Evolutionary conservation across 2,888 invertebrate genomes (phyloP).

Genomic region (Tenthredo mesomela): DNA sequence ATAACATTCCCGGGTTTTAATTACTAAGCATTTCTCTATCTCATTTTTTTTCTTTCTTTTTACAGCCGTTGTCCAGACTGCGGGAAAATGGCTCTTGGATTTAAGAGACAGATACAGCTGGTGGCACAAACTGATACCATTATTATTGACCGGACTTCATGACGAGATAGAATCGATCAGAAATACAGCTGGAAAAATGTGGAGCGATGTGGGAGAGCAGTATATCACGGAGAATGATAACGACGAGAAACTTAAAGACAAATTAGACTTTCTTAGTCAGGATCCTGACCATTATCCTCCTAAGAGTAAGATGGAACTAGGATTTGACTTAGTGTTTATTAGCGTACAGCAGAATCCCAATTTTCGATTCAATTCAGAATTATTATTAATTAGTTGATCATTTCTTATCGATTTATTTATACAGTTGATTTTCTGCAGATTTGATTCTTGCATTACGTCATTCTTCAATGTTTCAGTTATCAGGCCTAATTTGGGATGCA

Average conservation of each 20-base stretch:
- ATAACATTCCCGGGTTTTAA: background rate
- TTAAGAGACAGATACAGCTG: conserved; percentile 94
- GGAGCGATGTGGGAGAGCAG: conserved; percentile 87
- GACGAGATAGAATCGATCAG: conserved; percentile 90
- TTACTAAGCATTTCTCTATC: background rate
- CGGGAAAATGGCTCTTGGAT: conserved; percentile 88
- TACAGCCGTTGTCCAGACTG: conserved; percentile 86
- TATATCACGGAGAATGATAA: conserved; percentile 93
- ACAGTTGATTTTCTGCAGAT: conserved; percentile 33
- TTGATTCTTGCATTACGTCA: conserved; percentile 30
- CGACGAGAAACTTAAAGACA: conserved; percentile 87
- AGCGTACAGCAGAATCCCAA: background rate
- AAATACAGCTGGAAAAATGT: conserved; percentile 82
- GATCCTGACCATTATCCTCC: conserved; percentile 87
- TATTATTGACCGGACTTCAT: conserved; percentile 90
- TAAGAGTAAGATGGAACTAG: conserved; percentile 75
- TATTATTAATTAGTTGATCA: conserved; percentile 18
- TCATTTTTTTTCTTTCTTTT: conserved; percentile 14
- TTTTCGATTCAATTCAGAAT: background rate
- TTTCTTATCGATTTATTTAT: conserved; percentile 35
- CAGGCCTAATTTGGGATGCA: conserved; percentile 94
- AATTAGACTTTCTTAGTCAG: conserved; percentile 86
- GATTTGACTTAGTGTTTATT: background rate
- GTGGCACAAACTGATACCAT: conserved; percentile 91
- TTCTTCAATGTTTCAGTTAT: conserved; percentile 78